Evolutionary conservation across 2,797 vertebrate species (phyloP), one percentile per base, ranked within the genome.

Genomic region (Sebastes hubbsi): DNA sequence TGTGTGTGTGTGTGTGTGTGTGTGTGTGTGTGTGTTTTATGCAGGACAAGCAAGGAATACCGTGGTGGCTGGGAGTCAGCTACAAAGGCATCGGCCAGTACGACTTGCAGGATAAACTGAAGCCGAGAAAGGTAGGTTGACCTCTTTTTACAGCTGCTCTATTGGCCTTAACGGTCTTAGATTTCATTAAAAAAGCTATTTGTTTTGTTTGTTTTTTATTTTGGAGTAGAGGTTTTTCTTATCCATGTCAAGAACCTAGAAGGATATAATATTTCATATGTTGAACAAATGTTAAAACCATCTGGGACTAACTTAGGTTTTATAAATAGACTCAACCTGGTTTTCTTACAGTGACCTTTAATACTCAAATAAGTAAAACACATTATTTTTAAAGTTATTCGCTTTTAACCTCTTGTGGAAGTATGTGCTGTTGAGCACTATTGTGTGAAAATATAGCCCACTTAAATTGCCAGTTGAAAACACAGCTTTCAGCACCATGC

Each of bases 31-130:
- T 72, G 81, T 30, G 91, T 82, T 30, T 91, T 88, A 93, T 94
- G 79, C 94, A 99, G 98, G 98, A 99, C 95, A 99, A 99, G 92
- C 98, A 99, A 92, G 97, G 97, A 85, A 96, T 99, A 86, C 98
- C 98, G 0, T 99, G 98, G 98, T 99, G 98, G 98, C 95, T 99
- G 88, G 98, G 98, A 85, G 97, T 99, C 90, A 97, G 98, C 93
- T 99, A 97, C 93, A 99, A 98, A 96, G 98, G 98, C 92, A 97
- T 99, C 0, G 97, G 97, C 88, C 98, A 99, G 83, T 99, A 98
- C 89, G 98, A 99, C 81, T 93, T 98, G 60, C 98, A 99, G 89
- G 98, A 99, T 90, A 99, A 98, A 89, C 96, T 99, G 73, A 99
- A 99, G 83, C 98, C 98, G n/a, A 95, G 98, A 89, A 99, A 98